A percentile compares a stretch with the other conserved stretches of the same genome.
Evolutionary conservation across 2,113 vertebrate species (phyloP).

Genomic region (Patagioenas fasciata): DNA sequence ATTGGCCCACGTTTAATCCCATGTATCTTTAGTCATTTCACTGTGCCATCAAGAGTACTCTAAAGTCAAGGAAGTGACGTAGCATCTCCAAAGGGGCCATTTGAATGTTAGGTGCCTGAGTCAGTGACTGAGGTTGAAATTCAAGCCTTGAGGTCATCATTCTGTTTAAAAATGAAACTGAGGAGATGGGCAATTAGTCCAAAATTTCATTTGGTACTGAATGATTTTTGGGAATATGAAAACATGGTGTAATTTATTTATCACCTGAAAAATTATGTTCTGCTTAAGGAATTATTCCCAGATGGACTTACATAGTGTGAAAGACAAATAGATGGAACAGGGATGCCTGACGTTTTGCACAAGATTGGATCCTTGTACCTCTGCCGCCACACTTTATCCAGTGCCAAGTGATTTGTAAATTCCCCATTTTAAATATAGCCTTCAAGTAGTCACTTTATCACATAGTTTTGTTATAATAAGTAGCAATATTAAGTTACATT

Average conservation of each 20-base stretch:
- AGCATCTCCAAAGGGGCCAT: not conserved
- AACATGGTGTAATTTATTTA: not conserved
- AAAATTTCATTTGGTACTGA: not conserved
- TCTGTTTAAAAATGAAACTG: not conserved
- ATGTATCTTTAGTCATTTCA: not conserved
- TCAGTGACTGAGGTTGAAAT: not conserved
- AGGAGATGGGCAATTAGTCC: not conserved
- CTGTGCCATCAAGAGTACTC: not conserved
- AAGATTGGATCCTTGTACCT: not conserved
- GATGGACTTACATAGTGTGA: not conserved
- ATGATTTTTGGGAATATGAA: not conserved
- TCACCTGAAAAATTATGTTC: not conserved
- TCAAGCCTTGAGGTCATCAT: not conserved
- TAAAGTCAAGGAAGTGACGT: not conserved
- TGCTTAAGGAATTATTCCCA: not conserved
- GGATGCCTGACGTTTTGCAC: not conserved
- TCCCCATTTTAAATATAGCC: not conserved
- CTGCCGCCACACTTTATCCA: not conserved
- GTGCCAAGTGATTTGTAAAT: not conserved
- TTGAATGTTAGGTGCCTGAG: not conserved
- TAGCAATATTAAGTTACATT: not conserved
- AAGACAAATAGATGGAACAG: not conserved
- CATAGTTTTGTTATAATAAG: not conserved
- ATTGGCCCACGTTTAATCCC: rapidly evolving
- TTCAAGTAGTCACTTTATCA: not conserved